Percentiles rank a stretch among this genome's conserved stretches.
These are phyloP conservation scores for Bursaphelenchus mucronatus DNA, from an alignment of 1,140 invertebrate genomes.

Conservation along the genomic window DNA sequence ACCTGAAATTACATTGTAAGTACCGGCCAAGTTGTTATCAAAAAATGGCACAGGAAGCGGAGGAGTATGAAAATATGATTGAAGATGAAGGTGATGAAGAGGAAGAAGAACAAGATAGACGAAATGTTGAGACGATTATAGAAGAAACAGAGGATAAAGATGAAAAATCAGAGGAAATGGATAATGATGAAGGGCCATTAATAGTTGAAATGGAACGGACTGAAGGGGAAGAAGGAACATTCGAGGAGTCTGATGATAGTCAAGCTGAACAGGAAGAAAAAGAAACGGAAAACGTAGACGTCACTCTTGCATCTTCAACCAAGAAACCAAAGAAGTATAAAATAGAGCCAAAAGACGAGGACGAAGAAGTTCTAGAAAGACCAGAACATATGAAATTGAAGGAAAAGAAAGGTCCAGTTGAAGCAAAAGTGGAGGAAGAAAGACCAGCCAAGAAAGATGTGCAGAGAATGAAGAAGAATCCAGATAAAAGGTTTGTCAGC, in stretches of 20 bases:
- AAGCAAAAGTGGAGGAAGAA: constrained; percentile 1
- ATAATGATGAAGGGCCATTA: background rate
- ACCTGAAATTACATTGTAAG: constrained; percentile 24
- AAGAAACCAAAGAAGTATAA: too few relatives aligned
- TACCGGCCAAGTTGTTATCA: constrained; percentile 10
- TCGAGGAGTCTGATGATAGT: too few relatives aligned
- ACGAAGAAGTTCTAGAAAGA: background rate
- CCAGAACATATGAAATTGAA: constrained; percentile 5
- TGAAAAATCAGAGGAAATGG: background rate
- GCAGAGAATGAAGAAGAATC: too few relatives aligned
- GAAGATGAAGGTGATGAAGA: constrained; percentile 10
- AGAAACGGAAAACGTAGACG: too few relatives aligned
- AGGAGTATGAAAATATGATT: constrained; percentile 25
- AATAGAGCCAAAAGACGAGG: background rate
- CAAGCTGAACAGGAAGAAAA: too few relatives aligned
- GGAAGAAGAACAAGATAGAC: constrained; percentile 2
- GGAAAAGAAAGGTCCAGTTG: background rate
- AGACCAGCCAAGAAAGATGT: too few relatives aligned
- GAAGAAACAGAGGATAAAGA: constrained; percentile 10
- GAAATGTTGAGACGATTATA: background rate
- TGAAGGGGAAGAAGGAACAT: too few relatives aligned
- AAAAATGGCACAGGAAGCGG: constrained; percentile 20
- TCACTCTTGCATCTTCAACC: too few relatives aligned
- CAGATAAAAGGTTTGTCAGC: constrained; percentile 5
- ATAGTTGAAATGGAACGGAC: too few relatives aligned